Percentiles rank a stretch among this genome's conserved stretches.
Evolutionary conservation across 1,140 invertebrate species (phyloP).

Genomic region (Wasmannia auropunctata): DNA sequence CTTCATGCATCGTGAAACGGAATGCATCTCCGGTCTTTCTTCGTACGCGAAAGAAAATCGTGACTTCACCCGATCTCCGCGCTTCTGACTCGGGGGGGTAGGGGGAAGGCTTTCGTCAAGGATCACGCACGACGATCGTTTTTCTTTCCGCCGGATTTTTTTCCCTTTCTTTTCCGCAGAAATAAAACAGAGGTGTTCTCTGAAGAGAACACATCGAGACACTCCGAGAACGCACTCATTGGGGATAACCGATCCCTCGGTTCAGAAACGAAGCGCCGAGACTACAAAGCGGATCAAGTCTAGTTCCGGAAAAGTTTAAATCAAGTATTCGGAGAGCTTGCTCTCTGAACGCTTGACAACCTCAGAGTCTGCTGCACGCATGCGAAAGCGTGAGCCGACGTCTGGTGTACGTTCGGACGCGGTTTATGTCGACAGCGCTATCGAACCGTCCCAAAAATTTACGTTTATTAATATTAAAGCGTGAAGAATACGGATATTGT

Average conservation of each 20-base stretch:
- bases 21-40: background rate
- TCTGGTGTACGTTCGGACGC: no score
- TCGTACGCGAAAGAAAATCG: background rate
- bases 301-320: background rate
- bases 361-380: no score
- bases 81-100: background rate
- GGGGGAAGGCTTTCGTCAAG: background rate
- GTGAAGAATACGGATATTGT: slow-evolving; percentile 27
- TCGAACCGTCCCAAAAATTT: slow-evolving; percentile 30
- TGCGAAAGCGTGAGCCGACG: no score
- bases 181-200: background rate
- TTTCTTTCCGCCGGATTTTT: background rate
- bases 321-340: background rate
- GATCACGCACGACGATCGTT: background rate
- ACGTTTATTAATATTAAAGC: slow-evolving; percentile 45
- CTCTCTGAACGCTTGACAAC: no score
- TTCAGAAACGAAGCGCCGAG: background rate
- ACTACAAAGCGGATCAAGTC: background rate
- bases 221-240: no score
- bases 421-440: slow-evolving; percentile 6
- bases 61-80: background rate
- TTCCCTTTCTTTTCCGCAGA: background rate
- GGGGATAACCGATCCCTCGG: no score
- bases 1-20: no score
- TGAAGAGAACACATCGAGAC: background rate